Percentiles rank a stretch among this genome's conserved stretches.
Evolutionary conservation across 2,888 invertebrate genomes (phyloP).

Genomic region (Pegoplata infirma): DNA sequence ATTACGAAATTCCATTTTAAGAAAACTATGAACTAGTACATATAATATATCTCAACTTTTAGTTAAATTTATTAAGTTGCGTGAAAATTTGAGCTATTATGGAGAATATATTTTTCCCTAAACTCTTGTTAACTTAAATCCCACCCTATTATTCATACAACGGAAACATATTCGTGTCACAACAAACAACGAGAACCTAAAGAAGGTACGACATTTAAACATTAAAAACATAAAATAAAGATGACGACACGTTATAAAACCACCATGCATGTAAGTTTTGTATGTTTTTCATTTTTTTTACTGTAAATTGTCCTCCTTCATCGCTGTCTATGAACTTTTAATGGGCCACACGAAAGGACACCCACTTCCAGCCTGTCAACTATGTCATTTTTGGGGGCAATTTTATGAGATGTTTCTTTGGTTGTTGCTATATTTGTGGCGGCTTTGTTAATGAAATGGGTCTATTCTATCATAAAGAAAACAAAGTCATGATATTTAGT

Average conservation of each 20-base stretch:
- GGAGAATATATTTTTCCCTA: too few relatives aligned
- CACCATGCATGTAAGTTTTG: slow-evolving; percentile 26
- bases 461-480: slow-evolving; percentile 53
- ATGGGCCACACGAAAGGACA: slow-evolving; percentile 65
- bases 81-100: too few relatives aligned
- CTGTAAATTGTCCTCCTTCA: not conserved
- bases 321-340: slow-evolving; percentile 42
- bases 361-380: slow-evolving; percentile 66
- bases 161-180: slow-evolving; percentile 59
- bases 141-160: slow-evolving; percentile 15
- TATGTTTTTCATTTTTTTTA: too few relatives aligned
- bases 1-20: too few relatives aligned
- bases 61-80: too few relatives aligned
- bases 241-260: slow-evolving; percentile 52
- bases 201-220: slow-evolving; percentile 40
- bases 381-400: slow-evolving; percentile 59
- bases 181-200: slow-evolving; percentile 42
- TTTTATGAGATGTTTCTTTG: slow-evolving; percentile 50
- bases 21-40: too few relatives aligned
- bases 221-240: slow-evolving; percentile 46
- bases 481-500: slow-evolving; percentile 28
- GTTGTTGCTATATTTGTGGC: slow-evolving; percentile 24
- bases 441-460: slow-evolving; percentile 50
- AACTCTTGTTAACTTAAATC: slow-evolving; percentile 40
- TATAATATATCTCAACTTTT: too few relatives aligned